Evolutionary conservation across 2,113 vertebrate genomes (phyloP).

Genomic region (Dasypus novemcinctus): DNA sequence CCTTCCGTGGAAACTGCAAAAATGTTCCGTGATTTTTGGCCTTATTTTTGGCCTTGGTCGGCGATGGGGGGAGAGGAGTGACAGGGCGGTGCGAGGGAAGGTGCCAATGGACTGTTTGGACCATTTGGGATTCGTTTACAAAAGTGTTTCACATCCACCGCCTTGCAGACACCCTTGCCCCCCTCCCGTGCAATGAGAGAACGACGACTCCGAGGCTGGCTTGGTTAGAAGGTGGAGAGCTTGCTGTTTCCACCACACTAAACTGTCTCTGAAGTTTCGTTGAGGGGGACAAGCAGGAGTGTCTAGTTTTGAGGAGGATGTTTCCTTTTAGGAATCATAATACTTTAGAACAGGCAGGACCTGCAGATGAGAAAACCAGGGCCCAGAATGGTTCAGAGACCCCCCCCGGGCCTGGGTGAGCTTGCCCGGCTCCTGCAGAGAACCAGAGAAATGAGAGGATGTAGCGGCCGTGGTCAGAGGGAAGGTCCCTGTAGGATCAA

Average conservation of each 20-base stretch:
- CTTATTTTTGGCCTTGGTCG: not conserved
- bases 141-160: fast-evolving
- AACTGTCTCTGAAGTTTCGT: not conserved
- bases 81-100: too few species aligned
- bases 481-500: not conserved
- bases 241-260: fast-evolving
- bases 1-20: not conserved
- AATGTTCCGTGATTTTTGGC: not conserved
- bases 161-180: not conserved
- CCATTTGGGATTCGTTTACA: not conserved
- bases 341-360: not conserved
- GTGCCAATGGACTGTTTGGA: not conserved
- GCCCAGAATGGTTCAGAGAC: not conserved
- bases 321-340: not conserved
- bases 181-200: fast-evolving
- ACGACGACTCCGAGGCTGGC: not conserved
- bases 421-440: not conserved
- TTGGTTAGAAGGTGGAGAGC: fast-evolving
- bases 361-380: not conserved
- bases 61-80: not conserved
- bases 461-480: fast-evolving
- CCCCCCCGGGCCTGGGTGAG: not conserved
- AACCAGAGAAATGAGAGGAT: not conserved
- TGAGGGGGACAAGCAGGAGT: not conserved
- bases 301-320: not conserved